Evolutionary conservation across 2,888 invertebrate species (phyloP).

Genomic region (Himalopsyche anomala): DNA sequence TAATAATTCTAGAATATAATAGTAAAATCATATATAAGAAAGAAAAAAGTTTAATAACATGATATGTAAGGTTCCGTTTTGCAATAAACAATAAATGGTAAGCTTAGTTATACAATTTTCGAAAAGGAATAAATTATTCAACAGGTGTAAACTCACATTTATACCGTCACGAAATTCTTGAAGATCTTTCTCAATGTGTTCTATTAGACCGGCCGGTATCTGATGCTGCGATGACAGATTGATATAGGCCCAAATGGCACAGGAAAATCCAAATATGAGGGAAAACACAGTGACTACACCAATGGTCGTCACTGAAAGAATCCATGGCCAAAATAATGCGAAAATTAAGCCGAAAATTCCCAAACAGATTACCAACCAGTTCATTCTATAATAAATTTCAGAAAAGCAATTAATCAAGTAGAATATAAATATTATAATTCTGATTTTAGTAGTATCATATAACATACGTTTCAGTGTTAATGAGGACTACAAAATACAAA

Average conservation of each 20-base stretch:
- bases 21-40: too few relatives aligned
- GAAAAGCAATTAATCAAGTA: slow-evolving; percentile 18
- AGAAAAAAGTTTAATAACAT: too few relatives aligned
- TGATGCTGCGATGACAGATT: slow-evolving; percentile 81
- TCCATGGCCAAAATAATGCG: slow-evolving; percentile 62
- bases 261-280: slow-evolving; percentile 56
- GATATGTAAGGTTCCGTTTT: too few relatives aligned
- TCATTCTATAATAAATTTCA: slow-evolving; percentile 60
- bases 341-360: slow-evolving; percentile 57
- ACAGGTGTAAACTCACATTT: slow-evolving; percentile 73
- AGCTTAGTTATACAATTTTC: too few relatives aligned
- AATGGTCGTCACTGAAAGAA: slow-evolving; percentile 57
- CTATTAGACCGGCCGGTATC: slow-evolving; percentile 77
- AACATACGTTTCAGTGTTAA: slow-evolving; percentile 54
- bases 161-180: slow-evolving; percentile 79
- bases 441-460: not conserved
- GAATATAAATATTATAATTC: slow-evolving; percentile 34
- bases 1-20: too few relatives aligned
- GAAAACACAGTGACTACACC: slow-evolving; percentile 57
- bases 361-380: slow-evolving; percentile 50
- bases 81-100: too few relatives aligned
- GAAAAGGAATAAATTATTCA: not conserved
- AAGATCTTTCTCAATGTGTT: slow-evolving; percentile 79
- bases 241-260: slow-evolving; percentile 79
- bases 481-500: not conserved